These are phyloP conservation scores for Spondyliosoma cantharus DNA, from an alignment of 2,797 vertebrate species.

Conservation along the genomic window DNA sequence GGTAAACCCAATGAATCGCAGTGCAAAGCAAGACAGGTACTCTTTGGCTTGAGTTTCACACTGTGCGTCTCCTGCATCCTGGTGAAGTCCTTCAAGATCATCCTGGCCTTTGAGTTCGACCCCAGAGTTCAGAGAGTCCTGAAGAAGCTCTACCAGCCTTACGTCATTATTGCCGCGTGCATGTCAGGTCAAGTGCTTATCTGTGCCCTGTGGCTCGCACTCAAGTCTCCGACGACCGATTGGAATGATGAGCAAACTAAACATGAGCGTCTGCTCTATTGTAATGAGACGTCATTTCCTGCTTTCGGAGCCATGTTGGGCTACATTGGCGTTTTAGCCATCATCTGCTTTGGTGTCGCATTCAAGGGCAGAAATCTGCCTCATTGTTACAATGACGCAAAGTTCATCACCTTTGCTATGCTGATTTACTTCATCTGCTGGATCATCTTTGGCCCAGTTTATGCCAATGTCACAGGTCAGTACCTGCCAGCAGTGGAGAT, in stretches of 20 bases:
- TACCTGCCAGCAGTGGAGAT: slow-evolving; percentile 46
- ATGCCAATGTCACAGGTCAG: neutral
- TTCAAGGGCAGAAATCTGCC: slow-evolving; percentile 55
- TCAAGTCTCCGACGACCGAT: neutral
- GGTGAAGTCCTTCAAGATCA: slow-evolving; percentile 52
- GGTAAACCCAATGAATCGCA: neutral
- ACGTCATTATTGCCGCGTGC: slow-evolving; percentile 35
- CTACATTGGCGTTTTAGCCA: slow-evolving; percentile 31
- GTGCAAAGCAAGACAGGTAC: slow-evolving; percentile 24
- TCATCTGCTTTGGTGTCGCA: slow-evolving; percentile 41
- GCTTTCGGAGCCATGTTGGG: slow-evolving; percentile 36
- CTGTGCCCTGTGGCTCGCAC: slow-evolving; percentile 6
- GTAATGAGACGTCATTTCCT: neutral
- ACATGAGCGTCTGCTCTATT: neutral
- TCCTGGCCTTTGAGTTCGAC: slow-evolving; percentile 56
- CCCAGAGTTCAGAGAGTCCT: slow-evolving; percentile 10
- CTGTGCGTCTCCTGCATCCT: slow-evolving; percentile 49
- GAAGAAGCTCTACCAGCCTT: slow-evolving; percentile 49
- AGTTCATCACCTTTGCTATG: slow-evolving; percentile 58
- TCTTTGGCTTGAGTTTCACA: slow-evolving; percentile 51
- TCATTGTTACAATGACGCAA: slow-evolving; percentile 46
- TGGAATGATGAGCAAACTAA: rapidly evolving
- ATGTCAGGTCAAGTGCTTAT: slow-evolving; percentile 37
- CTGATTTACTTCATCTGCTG: slow-evolving; percentile 50
- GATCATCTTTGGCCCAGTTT: slow-evolving; percentile 44